Percentiles rank a stretch among this genome's conserved stretches.
Conservation (phyloP, 2,113 vertebrate genomes). For the Tretioscincus oriximinensis region DNA sequence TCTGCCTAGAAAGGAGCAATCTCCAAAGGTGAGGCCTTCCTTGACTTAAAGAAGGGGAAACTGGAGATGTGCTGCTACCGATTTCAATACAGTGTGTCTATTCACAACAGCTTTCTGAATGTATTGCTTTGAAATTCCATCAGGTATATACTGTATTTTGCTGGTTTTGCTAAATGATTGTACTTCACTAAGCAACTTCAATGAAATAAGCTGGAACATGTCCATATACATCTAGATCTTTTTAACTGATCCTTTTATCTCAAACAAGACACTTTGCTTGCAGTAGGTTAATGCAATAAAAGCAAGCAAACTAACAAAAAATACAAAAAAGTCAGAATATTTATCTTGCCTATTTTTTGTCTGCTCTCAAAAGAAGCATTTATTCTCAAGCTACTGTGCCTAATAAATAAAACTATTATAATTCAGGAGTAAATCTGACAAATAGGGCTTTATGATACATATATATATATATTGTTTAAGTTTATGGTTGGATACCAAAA, state of each 20-base stretch:
- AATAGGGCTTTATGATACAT: not conserved
- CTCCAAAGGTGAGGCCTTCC: too few species aligned
- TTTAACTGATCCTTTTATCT: not conserved
- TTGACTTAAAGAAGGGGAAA: too few species aligned
- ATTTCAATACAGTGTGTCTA: too few species aligned
- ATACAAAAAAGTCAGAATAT: not conserved
- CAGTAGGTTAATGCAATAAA: not conserved
- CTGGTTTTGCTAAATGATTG: not conserved
- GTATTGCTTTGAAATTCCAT: too few species aligned
- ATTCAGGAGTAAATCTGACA: not conserved
- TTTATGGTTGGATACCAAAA: not conserved
- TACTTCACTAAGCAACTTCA: not conserved
- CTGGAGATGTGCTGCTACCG: too few species aligned
- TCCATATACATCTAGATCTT: not conserved
- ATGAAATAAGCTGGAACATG: not conserved
- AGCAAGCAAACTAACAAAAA: not conserved
- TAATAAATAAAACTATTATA: slow-evolving; percentile 5
- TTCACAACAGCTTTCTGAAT: too few species aligned
- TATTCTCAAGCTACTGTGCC: not conserved
- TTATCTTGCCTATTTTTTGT: not conserved
- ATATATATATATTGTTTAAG: slow-evolving; percentile 14
- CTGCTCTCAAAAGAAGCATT: not conserved
- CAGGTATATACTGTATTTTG: too few species aligned
- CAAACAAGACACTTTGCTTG: not conserved
- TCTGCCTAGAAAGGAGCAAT: too few species aligned